Percentiles rank a stretch among this genome's conserved stretches.
Conservation (phyloP, 2,113 vertebrate genomes). For the Cyrtonyx montezumae region DNA sequence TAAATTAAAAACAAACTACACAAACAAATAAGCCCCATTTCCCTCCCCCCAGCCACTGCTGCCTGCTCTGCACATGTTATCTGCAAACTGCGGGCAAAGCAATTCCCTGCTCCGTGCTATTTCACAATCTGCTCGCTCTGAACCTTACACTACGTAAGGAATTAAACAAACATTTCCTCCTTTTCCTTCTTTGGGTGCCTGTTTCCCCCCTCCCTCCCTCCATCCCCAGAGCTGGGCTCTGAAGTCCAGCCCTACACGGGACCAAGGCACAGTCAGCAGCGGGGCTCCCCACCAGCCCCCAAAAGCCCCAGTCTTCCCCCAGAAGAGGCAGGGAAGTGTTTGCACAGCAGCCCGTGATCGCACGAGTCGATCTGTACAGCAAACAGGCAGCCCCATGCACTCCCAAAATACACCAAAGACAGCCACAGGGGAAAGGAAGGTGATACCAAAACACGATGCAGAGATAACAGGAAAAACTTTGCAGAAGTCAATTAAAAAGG, state of each 20-base stretch:
- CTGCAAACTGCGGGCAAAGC: not conserved
- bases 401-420: not conserved
- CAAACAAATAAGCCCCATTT: not conserved
- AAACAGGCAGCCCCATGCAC: not conserved
- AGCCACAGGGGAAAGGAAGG: not conserved
- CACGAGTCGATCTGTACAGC: accelerated
- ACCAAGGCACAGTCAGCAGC: not conserved
- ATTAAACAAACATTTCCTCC: constrained; percentile 60
- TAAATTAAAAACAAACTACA: constrained; percentile 51
- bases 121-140: constrained; percentile 45
- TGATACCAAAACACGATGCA: not conserved
- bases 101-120: accelerated
- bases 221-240: not conserved
- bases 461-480: not conserved
- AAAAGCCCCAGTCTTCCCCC: not conserved
- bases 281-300: not conserved
- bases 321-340: not conserved
- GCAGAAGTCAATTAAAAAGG: not conserved
- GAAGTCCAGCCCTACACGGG: not conserved
- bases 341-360: not conserved
- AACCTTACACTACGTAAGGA: constrained; percentile 15
- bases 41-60: not conserved
- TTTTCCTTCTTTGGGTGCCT: not conserved
- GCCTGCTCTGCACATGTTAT: not conserved
- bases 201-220: not conserved